Percentiles rank a stretch among this genome's conserved stretches.
Evolutionary conservation across 2,113 vertebrate genomes (phyloP).

Genomic region (Pan paniscus): DNA sequence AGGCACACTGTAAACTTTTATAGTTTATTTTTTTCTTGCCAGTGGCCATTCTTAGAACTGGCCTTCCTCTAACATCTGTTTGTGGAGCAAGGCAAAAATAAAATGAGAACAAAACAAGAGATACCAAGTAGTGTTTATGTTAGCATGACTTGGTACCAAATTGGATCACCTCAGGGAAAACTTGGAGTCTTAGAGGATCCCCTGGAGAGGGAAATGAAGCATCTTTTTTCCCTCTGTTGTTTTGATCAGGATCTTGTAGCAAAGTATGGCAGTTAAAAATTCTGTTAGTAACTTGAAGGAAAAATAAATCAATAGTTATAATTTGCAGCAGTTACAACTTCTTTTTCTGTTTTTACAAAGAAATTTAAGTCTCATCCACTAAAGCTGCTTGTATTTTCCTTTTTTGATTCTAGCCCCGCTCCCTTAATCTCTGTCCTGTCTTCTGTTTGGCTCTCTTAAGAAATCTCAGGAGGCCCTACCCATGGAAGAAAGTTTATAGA

Average conservation of each 20-base stretch:
- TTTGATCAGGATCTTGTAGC: not conserved
- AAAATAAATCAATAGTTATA: not conserved
- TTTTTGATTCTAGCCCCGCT: not conserved
- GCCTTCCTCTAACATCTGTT: not conserved
- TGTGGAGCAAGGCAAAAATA: not conserved
- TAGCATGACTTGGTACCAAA: not conserved
- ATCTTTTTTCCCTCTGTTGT: not conserved
- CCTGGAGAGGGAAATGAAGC: not conserved
- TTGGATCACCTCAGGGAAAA: not conserved
- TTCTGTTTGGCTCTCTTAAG: not conserved
- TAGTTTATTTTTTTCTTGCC: not conserved
- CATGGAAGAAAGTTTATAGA: not conserved
- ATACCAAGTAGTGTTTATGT: not conserved
- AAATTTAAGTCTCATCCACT: not conserved
- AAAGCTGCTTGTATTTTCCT: not conserved
- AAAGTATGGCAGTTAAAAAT: not conserved
- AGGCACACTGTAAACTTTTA: not conserved
- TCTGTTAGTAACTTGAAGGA: not conserved
- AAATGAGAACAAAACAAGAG: not conserved
- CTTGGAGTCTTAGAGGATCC: not conserved
- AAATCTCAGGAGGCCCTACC: not conserved
- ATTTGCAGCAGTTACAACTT: not conserved
- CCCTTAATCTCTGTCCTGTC: not conserved
- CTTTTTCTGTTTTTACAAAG: constrained; percentile 38
- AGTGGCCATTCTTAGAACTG: not conserved